A percentile compares a stretch with the other conserved stretches of the same genome.
Conservation (phyloP, 1,140 invertebrate genomes). For the Drosophila nebulosa region DNA sequence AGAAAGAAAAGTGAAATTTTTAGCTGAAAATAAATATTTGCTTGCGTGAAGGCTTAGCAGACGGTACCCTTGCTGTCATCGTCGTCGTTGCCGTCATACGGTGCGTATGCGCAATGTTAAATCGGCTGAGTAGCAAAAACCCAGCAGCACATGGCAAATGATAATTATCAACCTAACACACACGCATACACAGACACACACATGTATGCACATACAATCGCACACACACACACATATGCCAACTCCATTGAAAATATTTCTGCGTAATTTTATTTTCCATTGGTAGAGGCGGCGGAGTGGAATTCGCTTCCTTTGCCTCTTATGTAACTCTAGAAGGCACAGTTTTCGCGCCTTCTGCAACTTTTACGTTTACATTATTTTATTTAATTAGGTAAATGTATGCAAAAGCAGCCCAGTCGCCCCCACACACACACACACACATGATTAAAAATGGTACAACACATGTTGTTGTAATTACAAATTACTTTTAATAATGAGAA, state of each 20-base stretch:
- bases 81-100: not conserved
- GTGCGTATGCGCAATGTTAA: constrained; percentile 5
- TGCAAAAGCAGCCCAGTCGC: constrained; percentile 51
- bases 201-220: constrained; percentile 22
- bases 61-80: not conserved
- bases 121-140: constrained; percentile 10
- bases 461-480: constrained; percentile 75
- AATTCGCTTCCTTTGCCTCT: not conserved
- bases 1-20: constrained; percentile 48
- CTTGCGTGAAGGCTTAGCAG: constrained; percentile 33
- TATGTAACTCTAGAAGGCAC: constrained; percentile 31
- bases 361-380: constrained; percentile 75
- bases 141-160: constrained; percentile 58
- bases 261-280: constrained; percentile 59
- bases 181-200: constrained; percentile 3
- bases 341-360: constrained; percentile 64
- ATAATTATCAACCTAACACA: constrained; percentile 63
- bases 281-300: constrained; percentile 35
- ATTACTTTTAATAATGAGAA: constrained; percentile 70
- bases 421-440: constrained; percentile 15
- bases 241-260: constrained; percentile 44
- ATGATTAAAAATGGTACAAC: constrained; percentile 37
- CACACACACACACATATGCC: not conserved
- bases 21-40: constrained; percentile 44
- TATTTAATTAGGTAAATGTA: constrained; percentile 79